Conservation (phyloP, 2,888 invertebrate species). For the Cacoxenus indagator region DNA sequence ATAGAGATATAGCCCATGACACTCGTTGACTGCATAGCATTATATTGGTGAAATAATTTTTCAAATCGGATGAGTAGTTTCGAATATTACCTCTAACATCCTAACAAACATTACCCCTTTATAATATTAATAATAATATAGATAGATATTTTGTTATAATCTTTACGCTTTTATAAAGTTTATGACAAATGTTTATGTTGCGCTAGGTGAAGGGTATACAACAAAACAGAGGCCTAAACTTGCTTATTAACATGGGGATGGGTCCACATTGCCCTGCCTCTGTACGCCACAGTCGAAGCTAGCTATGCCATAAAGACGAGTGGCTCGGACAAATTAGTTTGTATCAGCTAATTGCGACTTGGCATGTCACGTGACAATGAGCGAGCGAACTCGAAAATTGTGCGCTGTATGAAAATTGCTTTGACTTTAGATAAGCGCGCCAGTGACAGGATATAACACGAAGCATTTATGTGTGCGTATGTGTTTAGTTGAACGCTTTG, state of each 20-base stretch:
- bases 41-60: too few relatives aligned
- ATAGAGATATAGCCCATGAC: too few relatives aligned
- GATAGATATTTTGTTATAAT: too few relatives aligned
- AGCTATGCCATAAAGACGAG: background rate
- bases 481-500: slow-evolving; percentile 26
- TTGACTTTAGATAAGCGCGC: slow-evolving; percentile 69
- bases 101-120: too few relatives aligned
- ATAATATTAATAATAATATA: too few relatives aligned
- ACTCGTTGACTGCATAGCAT: too few relatives aligned
- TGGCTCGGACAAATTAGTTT: slow-evolving; percentile 64
- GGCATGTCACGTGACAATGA: slow-evolving; percentile 66
- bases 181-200: too few relatives aligned
- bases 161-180: too few relatives aligned
- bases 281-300: background rate
- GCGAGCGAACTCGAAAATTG: slow-evolving; percentile 54
- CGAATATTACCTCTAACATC: too few relatives aligned
- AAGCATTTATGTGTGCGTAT: background rate
- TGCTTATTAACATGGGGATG: slow-evolving; percentile 62
- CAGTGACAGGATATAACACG: slow-evolving; percentile 37
- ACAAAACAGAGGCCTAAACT: slow-evolving; percentile 4
- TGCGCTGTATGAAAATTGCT: slow-evolving; percentile 66
- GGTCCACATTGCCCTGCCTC: background rate
- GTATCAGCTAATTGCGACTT: slow-evolving; percentile 68
- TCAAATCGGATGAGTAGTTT: too few relatives aligned
- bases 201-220: too few relatives aligned